Percentiles rank a stretch among this genome's conserved stretches.
Conservation (phyloP, 1,140 invertebrate genomes). For the Gonatopus flavifemur region DNA sequence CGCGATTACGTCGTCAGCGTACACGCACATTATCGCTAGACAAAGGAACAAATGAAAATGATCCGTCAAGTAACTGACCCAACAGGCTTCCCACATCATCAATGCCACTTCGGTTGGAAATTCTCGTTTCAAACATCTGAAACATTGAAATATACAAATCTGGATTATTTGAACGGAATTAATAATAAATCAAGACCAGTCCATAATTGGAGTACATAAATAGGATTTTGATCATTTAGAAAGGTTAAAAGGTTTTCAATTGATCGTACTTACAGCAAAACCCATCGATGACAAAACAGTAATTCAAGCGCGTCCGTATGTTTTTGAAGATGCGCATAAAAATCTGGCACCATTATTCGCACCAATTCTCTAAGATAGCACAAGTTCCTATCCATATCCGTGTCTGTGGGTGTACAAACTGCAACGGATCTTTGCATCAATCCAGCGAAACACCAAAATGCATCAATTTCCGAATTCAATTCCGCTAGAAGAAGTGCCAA, state of each 20-base stretch:
- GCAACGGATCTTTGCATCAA: constrained; percentile 90
- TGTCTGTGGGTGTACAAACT: constrained; percentile 88
- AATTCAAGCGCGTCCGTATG: constrained; percentile 85
- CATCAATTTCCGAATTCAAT: constrained; percentile 84
- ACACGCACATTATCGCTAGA: constrained; percentile 86
- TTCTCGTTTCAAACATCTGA: constrained; percentile 83
- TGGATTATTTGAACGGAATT: neutral
- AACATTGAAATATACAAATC: constrained; percentile 14
- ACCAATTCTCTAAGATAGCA: constrained; percentile 85
- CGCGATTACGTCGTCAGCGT: constrained; percentile 88
- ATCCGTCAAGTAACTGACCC: constrained; percentile 90
- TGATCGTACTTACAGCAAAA: constrained; percentile 71
- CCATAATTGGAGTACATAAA: too few relatives aligned
- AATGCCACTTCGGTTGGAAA: constrained; percentile 84
- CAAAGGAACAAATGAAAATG: constrained; percentile 92
- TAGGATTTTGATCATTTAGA: too few relatives aligned
- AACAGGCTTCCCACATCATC: constrained; percentile 92
- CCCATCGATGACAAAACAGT: constrained; percentile 92
- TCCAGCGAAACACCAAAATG: constrained; percentile 93
- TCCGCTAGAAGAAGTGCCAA: constrained; percentile 85
- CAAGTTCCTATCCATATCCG: constrained; percentile 91
- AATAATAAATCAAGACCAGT: neutral
- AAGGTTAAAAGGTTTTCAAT: too few relatives aligned
- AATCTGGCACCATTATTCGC: constrained; percentile 82
- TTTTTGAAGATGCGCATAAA: constrained; percentile 81